phyloP scores from a whole-genome alignment of 2,888 invertebrate genomes.

The Harpagoxenus sublaevis region DNA sequence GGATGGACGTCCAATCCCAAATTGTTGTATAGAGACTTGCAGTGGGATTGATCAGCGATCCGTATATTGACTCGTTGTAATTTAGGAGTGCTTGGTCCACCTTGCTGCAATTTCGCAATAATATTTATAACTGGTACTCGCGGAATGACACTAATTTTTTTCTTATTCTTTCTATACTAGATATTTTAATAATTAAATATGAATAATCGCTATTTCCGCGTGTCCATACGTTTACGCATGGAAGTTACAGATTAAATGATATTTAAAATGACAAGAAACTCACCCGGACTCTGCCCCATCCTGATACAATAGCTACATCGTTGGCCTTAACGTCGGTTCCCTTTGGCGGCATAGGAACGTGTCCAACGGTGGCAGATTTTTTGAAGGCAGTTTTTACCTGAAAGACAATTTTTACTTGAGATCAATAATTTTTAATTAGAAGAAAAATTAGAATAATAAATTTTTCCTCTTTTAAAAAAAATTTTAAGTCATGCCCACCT shows the following conservation, averaged over 20 bases:
- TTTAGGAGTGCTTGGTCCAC: conserved; percentile 75
- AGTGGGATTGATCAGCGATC: conserved; percentile 87
- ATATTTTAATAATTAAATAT: not conserved
- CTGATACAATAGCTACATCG: conserved; percentile 76
- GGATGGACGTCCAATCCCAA: conserved; percentile 55
- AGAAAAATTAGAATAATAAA: too few species aligned
- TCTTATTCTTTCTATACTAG: not conserved
- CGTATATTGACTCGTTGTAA: conserved; percentile 88
- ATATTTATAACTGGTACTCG: not conserved
- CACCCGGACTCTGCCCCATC: conserved; percentile 82
- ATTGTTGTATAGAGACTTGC: conserved; percentile 78
- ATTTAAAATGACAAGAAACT: not conserved
- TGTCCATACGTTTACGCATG: too few species aligned
- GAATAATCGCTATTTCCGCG: too few species aligned
- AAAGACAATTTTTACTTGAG: too few species aligned
- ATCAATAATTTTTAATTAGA: too few species aligned
- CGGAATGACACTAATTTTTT: not conserved
- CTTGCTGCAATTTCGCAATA: conserved; percentile 65
- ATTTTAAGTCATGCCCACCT: conserved; percentile 64
- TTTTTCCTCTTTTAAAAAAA: too few species aligned
- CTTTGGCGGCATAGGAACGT: conserved; percentile 85
- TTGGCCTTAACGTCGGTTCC: conserved; percentile 68
- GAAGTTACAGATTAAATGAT: not conserved
- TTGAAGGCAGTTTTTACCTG: conserved; percentile 62
- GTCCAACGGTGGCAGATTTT: conserved; percentile 55